Percentiles rank a stretch among this genome's conserved stretches.
phyloP scores from a whole-genome alignment of 2,888 invertebrate species.

The Sphecodes monilicornis region DNA sequence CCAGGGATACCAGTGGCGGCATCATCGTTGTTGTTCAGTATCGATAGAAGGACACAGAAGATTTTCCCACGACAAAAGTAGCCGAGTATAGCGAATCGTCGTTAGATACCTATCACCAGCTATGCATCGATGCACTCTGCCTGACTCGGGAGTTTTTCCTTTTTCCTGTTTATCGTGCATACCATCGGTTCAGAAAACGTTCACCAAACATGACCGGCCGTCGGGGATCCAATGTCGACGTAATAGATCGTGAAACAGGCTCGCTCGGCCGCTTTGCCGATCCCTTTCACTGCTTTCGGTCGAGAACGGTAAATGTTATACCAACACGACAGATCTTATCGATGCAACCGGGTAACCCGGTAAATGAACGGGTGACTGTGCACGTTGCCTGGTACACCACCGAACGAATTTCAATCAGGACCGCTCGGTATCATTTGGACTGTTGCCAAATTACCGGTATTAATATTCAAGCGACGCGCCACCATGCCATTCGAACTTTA shows the following conservation, averaged over 20 bases:
- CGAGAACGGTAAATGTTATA: slow-evolving; percentile 67
- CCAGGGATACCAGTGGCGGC: neutral
- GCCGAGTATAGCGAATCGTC: neutral
- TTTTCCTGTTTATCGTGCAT: slow-evolving; percentile 37
- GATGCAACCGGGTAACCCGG: slow-evolving; percentile 19
- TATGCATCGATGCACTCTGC: slow-evolving; percentile 18
- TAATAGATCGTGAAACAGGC: slow-evolving; percentile 54
- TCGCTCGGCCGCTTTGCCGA: slow-evolving; percentile 57
- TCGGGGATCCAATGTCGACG: slow-evolving; percentile 44
- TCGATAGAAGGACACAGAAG: neutral
- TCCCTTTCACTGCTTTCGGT: slow-evolving; percentile 72
- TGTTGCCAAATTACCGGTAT: slow-evolving; percentile 33
- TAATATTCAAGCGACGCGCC: slow-evolving; percentile 4
- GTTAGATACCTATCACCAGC: slow-evolving; percentile 22
- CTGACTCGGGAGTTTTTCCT: neutral
- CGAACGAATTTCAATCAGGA: slow-evolving; percentile 42
- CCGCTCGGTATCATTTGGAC: slow-evolving; percentile 2
- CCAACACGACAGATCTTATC: slow-evolving; percentile 70
- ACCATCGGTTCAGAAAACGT: slow-evolving; percentile 33
- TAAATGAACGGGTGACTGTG: slow-evolving; percentile 21
- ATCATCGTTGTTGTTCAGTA: neutral
- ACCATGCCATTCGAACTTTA: neutral
- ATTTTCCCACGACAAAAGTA: slow-evolving; percentile 53
- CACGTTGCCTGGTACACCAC: slow-evolving; percentile 13
- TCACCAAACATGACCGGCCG: slow-evolving; percentile 29